Evolutionary conservation across 1,140 invertebrate genomes (phyloP).

Genomic region (Thereuonema tuberculata): DNA sequence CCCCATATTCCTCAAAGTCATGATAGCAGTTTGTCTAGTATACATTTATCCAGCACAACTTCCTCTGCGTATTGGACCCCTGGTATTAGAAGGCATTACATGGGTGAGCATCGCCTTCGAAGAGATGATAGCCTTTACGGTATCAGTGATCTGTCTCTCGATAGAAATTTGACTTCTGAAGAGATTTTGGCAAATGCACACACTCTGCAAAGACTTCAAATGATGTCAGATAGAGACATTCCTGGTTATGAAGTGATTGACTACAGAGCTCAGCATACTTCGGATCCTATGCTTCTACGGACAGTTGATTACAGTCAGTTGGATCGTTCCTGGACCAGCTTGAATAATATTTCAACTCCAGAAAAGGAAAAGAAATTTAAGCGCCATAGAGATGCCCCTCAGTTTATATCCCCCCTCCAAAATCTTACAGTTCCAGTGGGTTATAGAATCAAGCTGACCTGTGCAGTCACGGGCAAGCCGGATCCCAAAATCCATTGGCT

Average conservation of each 20-base stretch:
- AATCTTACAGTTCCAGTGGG: conserved; percentile 58
- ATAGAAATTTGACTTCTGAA: neutral
- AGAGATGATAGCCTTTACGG: neutral
- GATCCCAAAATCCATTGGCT: conserved; percentile 69
- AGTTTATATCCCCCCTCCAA: conserved; percentile 63
- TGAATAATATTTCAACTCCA: neutral
- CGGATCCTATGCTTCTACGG: no score
- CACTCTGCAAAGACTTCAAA: neutral
- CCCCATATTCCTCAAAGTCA: no score
- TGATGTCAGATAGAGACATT: conserved; percentile 4
- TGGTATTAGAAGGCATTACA: neutral
- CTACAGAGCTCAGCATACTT: conserved; percentile 16
- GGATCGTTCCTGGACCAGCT: neutral
- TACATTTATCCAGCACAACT: neutral
- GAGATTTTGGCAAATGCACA: conserved; percentile 5
- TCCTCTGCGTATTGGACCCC: neutral
- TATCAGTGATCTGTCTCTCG: neutral
- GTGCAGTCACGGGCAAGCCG: conserved; percentile 63
- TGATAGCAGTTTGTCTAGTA: no score
- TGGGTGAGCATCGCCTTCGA: neutral
- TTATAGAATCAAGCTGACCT: conserved; percentile 60
- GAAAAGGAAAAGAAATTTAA: neutral
- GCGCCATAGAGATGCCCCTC: conserved; percentile 40
- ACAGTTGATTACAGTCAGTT: neutral
- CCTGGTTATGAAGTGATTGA: conserved; percentile 7